These are phyloP conservation scores for Tenthredo scrophulariae DNA, from an alignment of 2,888 invertebrate genomes.

Conservation along the genomic window DNA sequence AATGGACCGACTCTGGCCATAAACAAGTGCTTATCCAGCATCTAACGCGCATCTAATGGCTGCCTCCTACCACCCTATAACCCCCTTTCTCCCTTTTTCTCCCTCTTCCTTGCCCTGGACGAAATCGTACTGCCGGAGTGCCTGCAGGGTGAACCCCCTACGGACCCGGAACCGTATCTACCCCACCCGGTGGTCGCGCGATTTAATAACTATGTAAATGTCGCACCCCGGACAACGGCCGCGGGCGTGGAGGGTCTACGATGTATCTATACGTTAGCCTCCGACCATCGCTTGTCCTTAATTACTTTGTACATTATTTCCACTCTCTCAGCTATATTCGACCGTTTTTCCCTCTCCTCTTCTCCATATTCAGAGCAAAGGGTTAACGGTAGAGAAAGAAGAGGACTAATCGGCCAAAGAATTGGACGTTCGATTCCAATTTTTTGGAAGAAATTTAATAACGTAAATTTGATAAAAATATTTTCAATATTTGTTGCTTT, in stretches of 20 bases:
- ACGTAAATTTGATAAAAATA: background rate
- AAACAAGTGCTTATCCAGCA: slow-evolving; percentile 53
- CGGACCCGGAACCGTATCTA: slow-evolving; percentile 48
- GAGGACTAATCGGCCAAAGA: background rate
- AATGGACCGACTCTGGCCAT: slow-evolving; percentile 51
- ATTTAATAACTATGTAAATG: slow-evolving; percentile 54
- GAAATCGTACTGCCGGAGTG: slow-evolving; percentile 32
- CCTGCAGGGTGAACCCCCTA: slow-evolving; percentile 1
- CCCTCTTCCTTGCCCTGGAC: slow-evolving; percentile 38
- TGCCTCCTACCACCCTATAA: background rate
- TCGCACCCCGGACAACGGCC: slow-evolving; percentile 52
- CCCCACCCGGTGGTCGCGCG: slow-evolving; percentile 52
- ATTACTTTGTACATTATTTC: slow-evolving; percentile 54
- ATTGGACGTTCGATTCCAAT: background rate
- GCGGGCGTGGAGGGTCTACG: slow-evolving; percentile 34
- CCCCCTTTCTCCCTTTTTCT: slow-evolving; percentile 1
- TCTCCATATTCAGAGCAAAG: background rate
- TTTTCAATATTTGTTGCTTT: background rate
- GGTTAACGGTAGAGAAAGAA: background rate
- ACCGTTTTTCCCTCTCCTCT: background rate
- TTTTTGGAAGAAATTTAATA: background rate
- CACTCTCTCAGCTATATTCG: slow-evolving; percentile 22
- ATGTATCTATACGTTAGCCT: slow-evolving; percentile 10
- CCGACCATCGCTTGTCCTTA: slow-evolving; percentile 47
- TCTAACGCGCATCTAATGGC: slow-evolving; percentile 54